Evolutionary conservation across 2,113 vertebrate species (phyloP).

Genomic region (Ammodytes marinus): DNA sequence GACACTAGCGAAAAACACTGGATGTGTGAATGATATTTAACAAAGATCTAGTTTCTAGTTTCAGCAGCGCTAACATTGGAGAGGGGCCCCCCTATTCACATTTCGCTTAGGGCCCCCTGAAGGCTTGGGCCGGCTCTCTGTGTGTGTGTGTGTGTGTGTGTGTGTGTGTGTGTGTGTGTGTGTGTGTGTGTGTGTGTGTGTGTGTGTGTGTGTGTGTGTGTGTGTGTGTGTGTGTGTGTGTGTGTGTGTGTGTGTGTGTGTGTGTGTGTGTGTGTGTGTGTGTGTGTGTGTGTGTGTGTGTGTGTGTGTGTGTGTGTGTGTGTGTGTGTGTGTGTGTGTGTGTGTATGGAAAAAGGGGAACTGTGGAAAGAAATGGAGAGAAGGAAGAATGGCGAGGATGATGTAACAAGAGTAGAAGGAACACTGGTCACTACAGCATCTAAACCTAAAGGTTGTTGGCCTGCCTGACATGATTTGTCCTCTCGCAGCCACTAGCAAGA

Average conservation of each 20-base stretch:
- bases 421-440: constrained; percentile 2
- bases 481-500: constrained; percentile 10
- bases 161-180: constrained; percentile 8
- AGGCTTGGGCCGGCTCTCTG: too few relatives aligned
- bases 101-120: too few relatives aligned
- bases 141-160: constrained; percentile 4
- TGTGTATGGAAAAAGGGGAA: not conserved
- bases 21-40: too few relatives aligned
- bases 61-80: too few relatives aligned
- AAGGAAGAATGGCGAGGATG: not conserved
- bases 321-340: too few relatives aligned
- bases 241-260: constrained; percentile 3
- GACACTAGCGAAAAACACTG: too few relatives aligned
- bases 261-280: constrained; percentile 5
- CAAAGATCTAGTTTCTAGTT: too few relatives aligned
- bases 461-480: constrained; percentile 39
- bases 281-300: constrained; percentile 8
- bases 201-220: constrained; percentile 5
- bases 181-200: constrained; percentile 3
- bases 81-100: too few relatives aligned
- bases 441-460: constrained; percentile 11
- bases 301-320: not conserved
- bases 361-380: not conserved
- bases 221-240: constrained; percentile 8
- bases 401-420: constrained; percentile 20